Evolutionary conservation across 1,140 invertebrate species (phyloP), one percentile per base, ranked within the genome.

Genomic region (Rhynchophorus ferrugineus): DNA sequence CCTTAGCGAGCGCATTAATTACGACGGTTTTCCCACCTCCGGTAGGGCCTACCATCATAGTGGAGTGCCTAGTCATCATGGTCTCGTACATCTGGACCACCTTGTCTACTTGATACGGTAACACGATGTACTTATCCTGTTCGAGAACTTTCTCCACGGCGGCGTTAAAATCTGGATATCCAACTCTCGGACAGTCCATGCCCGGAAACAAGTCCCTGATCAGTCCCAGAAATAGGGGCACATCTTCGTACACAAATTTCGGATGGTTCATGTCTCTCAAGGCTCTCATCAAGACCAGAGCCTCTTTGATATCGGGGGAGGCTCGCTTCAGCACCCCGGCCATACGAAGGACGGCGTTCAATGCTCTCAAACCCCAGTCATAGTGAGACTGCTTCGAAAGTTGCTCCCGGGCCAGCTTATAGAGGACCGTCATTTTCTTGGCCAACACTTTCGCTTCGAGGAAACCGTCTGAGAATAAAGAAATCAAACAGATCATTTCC

Each of bases 381-480:
- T 95, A 95, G 69, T 95, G 91, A 24, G 83, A 85, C 66, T 95
- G 91, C 69, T 92, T 92, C 3, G 90, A 93, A 24, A 95, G 72
- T 65, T 93, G 90, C 61, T 91, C 87, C 38, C 79, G 76, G 0
- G 88, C 85, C 38, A 94, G 69, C 63, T 85, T 85, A 67, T 94
- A 94, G 3, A 95, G 67, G 3, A 91, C 85, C 0, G 89, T 90
- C 87, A 95, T 92, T 64, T 95, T 95, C 66, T 93, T 95, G 0
- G 91, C 90, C 29, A 95, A 66, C 8, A 85, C 79, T 75, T 91
- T 91, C 1, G 89, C 89, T 24, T 84, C 79, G 0, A 89, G 69
- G 69, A 93, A 93, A 19, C 91, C 91, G 70, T 93, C 89, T 37
- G 89, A 92, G 67, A 93, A 93, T 3, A 95, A 71, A 57, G 91